Evolutionary conservation across 2,113 vertebrate genomes (phyloP), one percentile per base, ranked within the genome.

Genomic region (Chelonoidis abingdonii): DNA sequence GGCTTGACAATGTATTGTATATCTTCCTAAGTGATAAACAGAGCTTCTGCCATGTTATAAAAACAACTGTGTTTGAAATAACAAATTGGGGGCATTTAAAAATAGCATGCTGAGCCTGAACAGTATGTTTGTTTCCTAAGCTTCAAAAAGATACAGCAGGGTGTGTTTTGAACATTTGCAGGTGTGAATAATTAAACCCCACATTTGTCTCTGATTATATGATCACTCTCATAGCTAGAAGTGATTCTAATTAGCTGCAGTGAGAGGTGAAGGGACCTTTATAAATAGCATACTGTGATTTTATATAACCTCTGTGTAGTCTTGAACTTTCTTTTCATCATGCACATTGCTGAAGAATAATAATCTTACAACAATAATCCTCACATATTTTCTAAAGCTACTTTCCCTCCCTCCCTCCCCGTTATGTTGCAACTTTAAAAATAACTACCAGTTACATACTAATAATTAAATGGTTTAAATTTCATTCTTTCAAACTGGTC

Each of bases 181-280:
- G 97, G 97, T 98, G 96, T 95, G 94, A 97, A 95, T 97, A 97
- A 98, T 98, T 98, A 97, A 95, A 98, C 86, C 72, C 1, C 83
- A 96, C 17, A 89, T 95, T 97, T 93, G 83, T 81, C 80, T 98
- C 96, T 98, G 97, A 98, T 98, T 98, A 95, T 93, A 92, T 56
- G 80, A 97, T 93, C 88, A 25, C 91, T 95, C 93, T 97, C 84
- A 89, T 83, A 94, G 87, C 89, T 96, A 89, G 76, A 96, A 97
- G 87, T 97, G 93, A 95, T 97, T 97, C 92, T 97, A 98, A 98
- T 98, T 93, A 98, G 93, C 76, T 90, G 89, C 84, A 80, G 72
- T 89, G 82, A 97, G 89, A 89, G 79, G 44, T 62, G 80, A 90
- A 24, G 29, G 49, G 53, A 80, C 65, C 83, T 97, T 93, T 94